A percentile compares a stretch with the other conserved stretches of the same genome.
phyloP scores from a whole-genome alignment of 1,140 invertebrate species.

The Calephelis nemesis region DNA sequence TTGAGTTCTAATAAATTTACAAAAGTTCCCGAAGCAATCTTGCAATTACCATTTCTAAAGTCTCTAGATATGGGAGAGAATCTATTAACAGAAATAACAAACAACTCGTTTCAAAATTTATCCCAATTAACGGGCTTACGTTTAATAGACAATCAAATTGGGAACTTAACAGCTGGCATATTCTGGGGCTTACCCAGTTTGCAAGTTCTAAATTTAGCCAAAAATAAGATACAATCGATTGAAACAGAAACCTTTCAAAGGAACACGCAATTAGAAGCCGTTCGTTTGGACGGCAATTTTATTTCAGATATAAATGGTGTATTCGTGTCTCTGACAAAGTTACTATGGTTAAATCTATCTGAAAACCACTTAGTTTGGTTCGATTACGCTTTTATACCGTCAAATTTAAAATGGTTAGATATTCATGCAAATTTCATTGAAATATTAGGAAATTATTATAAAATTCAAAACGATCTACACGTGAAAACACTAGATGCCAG shows the following conservation, averaged over 20 bases:
- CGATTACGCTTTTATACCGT: slow-evolving; percentile 89
- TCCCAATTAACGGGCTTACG: slow-evolving; percentile 88
- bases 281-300: slow-evolving; percentile 89
- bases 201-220: slow-evolving; percentile 89
- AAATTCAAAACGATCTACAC: slow-evolving; percentile 81
- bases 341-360: slow-evolving; percentile 91
- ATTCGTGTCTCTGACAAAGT: slow-evolving; percentile 85
- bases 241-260: slow-evolving; percentile 87
- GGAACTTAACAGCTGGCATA: slow-evolving; percentile 85
- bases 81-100: slow-evolving; percentile 85
- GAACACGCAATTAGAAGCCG: slow-evolving; percentile 88
- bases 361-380: slow-evolving; percentile 91
- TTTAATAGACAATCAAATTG: slow-evolving; percentile 90
- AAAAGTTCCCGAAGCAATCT: slow-evolving; percentile 86
- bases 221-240: slow-evolving; percentile 88
- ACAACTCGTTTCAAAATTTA: slow-evolving; percentile 86
- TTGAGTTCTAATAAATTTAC: slow-evolving; percentile 89
- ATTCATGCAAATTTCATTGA: slow-evolving; percentile 89
- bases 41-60: slow-evolving; percentile 86
- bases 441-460: slow-evolving; percentile 86
- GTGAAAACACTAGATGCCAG: slow-evolving; percentile 88
- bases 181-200: slow-evolving; percentile 86
- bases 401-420: slow-evolving; percentile 89
- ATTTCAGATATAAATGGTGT: slow-evolving; percentile 88
- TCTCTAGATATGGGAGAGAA: slow-evolving; percentile 92